These are phyloP conservation scores for Hippocampus kuda DNA, from an alignment of 2,797 vertebrate species.

Conservation along the genomic window DNA sequence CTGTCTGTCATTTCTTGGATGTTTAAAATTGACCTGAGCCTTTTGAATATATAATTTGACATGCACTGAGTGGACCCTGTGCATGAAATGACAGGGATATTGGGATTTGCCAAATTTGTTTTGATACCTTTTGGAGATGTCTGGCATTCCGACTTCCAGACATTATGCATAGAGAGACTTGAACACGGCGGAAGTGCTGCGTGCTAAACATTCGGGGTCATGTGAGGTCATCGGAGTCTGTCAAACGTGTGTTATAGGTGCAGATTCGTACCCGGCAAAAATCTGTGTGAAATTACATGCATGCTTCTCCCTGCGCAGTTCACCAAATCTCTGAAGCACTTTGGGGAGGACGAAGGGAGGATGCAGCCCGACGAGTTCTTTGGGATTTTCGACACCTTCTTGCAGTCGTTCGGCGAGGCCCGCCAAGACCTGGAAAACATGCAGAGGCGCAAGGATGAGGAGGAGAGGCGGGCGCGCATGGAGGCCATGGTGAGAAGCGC, in stretches of 20 bases:
- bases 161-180: too few species aligned
- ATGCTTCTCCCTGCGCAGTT: slow-evolving; percentile 64
- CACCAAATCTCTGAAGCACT: slow-evolving; percentile 84
- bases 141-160: too few species aligned
- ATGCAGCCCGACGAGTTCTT: slow-evolving; percentile 99
- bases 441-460: slow-evolving; percentile 91
- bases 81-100: background rate
- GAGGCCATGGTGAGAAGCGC: slow-evolving; percentile 81
- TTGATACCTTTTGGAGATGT: too few species aligned
- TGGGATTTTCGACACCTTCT: slow-evolving; percentile 91
- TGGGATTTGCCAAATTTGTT: too few species aligned
- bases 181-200: background rate
- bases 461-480: slow-evolving; percentile 88
- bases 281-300: background rate
- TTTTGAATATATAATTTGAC: background rate
- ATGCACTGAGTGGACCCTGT: background rate
- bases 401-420: slow-evolving; percentile 88
- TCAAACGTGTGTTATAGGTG: background rate
- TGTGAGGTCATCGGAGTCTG: background rate
- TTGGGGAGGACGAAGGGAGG: slow-evolving; percentile 81
- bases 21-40: background rate
- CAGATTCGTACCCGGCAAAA: too few species aligned
- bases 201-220: background rate
- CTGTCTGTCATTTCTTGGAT: background rate
- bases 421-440: slow-evolving; percentile 92